A percentile compares a stretch with the other conserved stretches of the same genome.
These are phyloP conservation scores for Psix sp. DNA, from an alignment of 1,140 invertebrate genomes.

Conservation along the genomic window DNA sequence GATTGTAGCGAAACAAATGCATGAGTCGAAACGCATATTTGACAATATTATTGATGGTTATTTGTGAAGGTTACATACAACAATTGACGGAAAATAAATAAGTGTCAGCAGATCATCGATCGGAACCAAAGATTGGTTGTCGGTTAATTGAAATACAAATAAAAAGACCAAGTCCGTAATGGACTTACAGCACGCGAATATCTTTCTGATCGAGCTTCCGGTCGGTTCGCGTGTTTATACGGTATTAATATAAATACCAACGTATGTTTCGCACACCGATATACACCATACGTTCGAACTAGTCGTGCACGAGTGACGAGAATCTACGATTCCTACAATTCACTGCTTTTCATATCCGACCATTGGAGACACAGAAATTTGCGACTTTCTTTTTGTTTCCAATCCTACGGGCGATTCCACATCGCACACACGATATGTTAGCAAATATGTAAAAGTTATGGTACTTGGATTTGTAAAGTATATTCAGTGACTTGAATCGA, in stretches of 20 bases:
- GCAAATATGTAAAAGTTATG: constrained; percentile 44
- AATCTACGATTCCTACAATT: constrained; percentile 15
- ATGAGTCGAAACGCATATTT: no score
- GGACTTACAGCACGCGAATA: constrained; percentile 43
- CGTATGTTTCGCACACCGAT: constrained; percentile 19
- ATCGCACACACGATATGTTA: constrained; percentile 6
- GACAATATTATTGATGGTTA: not conserved
- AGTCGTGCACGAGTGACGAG: constrained; percentile 10
- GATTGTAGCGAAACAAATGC: no score
- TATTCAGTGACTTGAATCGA: constrained; percentile 33
- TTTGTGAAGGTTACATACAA: not conserved
- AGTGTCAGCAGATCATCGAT: constrained; percentile 24
- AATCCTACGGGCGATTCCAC: constrained; percentile 23
- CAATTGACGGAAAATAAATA: constrained; percentile 3
- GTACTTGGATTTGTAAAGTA: constrained; percentile 34
- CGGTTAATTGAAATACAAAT: constrained; percentile 58
- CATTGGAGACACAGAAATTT: constrained; percentile 24
- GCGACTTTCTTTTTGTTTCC: constrained; percentile 22
- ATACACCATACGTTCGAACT: constrained; percentile 1
- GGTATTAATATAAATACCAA: constrained; percentile 53
- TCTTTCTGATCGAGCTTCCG: constrained; percentile 58
- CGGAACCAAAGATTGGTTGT: constrained; percentile 43
- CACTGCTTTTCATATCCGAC: constrained; percentile 43
- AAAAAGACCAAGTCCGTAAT: constrained; percentile 37
- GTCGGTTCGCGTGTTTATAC: constrained; percentile 37